Evolutionary conservation across 2,113 vertebrate genomes (phyloP).

Genomic region (Siniperca knerii): DNA sequence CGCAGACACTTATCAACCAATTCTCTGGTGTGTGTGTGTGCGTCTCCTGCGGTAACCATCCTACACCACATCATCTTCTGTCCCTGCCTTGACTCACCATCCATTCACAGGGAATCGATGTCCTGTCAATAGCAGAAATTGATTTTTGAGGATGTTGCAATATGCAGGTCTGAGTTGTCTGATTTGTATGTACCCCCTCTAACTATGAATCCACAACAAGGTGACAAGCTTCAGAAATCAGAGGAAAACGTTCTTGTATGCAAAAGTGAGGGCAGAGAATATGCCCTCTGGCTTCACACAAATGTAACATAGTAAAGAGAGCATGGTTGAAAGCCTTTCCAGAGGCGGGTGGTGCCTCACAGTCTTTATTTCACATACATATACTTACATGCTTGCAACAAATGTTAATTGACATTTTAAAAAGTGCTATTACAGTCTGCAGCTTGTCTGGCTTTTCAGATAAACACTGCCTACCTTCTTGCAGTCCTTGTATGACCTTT

Average conservation of each 20-base stretch:
- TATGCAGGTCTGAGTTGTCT: constrained; percentile 61
- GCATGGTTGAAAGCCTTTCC: constrained; percentile 3
- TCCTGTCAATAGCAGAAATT: constrained; percentile 76
- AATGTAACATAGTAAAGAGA: constrained; percentile 4
- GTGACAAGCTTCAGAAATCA: constrained; percentile 32
- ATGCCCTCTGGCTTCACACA: neutral
- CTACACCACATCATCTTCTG: constrained; percentile 54
- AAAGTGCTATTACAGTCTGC: neutral
- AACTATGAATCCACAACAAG: constrained; percentile 58
- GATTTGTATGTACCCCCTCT: constrained; percentile 52
- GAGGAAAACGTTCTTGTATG: constrained; percentile 30
- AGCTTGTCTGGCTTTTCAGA: constrained; percentile 7
- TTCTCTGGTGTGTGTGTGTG: constrained; percentile 32
- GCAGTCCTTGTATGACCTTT: neutral
- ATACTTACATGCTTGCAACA: neutral
- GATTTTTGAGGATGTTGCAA: constrained; percentile 75
- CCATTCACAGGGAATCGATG: constrained; percentile 77
- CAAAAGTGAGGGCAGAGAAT: constrained; percentile 21
- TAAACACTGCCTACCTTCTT: neutral
- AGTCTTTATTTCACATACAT: neutral
- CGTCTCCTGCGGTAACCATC: constrained; percentile 13
- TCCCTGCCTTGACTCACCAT: constrained; percentile 63
- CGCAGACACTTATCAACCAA: constrained; percentile 78
- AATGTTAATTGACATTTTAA: neutral
- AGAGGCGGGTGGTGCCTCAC: neutral